These are phyloP conservation scores for Theristus sp. DNA, from an alignment of 2,888 invertebrate species.

Conservation along the genomic window DNA sequence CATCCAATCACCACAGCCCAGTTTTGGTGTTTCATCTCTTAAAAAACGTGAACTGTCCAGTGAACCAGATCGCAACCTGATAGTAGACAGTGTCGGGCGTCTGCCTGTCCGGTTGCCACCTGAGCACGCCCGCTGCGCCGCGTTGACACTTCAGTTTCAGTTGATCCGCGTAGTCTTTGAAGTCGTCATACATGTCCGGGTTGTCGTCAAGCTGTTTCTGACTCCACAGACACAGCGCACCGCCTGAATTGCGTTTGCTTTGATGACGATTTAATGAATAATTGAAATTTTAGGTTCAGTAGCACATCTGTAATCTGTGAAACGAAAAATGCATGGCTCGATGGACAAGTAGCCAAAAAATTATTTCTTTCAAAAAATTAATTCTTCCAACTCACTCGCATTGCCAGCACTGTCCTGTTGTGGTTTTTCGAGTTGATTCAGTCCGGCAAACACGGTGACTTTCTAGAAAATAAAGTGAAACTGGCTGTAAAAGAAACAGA, in stretches of 20 bases:
- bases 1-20: no score
- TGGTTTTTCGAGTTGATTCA: conserved; percentile 57
- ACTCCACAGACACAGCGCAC: conserved; percentile 57
- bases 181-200: conserved; percentile 55
- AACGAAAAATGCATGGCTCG: no score
- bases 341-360: background rate
- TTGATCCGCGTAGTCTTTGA: conserved; percentile 63
- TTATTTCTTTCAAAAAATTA: background rate
- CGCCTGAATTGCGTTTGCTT: conserved; percentile 41
- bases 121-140: conserved; percentile 24
- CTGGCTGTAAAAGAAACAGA: no score
- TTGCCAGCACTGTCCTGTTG: conserved; percentile 36
- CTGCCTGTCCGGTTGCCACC: conserved; percentile 61
- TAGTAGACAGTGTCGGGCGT: conserved; percentile 64
- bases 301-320: no score
- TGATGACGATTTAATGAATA: no score
- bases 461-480: no score
- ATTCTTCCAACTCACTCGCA: background rate
- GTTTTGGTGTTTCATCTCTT: background rate
- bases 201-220: conserved; percentile 49
- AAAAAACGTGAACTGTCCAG: background rate
- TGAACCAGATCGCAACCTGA: conserved; percentile 19
- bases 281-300: no score
- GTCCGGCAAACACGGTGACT: conserved; percentile 34
- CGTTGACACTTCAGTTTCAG: conserved; percentile 50